Evolutionary conservation across 2,888 invertebrate species (phyloP), one percentile per base, ranked within the genome.

Genomic region (Creontiades dilutus): DNA sequence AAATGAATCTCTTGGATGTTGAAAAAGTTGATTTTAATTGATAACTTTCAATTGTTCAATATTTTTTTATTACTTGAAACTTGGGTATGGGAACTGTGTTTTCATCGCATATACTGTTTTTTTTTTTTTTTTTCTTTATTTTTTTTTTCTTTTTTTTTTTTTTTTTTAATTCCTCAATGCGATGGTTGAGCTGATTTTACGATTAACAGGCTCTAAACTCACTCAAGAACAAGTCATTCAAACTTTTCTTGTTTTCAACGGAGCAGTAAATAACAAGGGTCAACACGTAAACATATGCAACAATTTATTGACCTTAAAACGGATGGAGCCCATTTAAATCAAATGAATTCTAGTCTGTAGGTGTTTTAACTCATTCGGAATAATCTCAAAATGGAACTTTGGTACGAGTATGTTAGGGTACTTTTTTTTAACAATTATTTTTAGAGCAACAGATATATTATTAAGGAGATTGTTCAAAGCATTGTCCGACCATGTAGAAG

Each of bases 1-100:
- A 46, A 37, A 80, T n/a, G 48, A 80, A 80, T 19, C 80, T 46
- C 14, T 75, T 80, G 9, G 46, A 46, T 75, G 37, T 7, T 80
- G 9, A 19, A 0, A 23, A 0, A 23, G 27, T 68, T 68, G 27
- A 68, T 68, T 68, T 23, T 19, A 19, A 23, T 23, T 3, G 2
- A 23, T n/a, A 57, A 16, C n/a, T 57, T 57, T 11, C 52, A 52
- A 11, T 61, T 61, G 14, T 61, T 61, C n/a, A 19, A 9, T 19
- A 52, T 14, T 14, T 52, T 2, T 52, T 11, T 2, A 52, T 12
- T 52, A 1, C 16, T 52, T 14, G 16, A 13, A 13, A 48, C 13
- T 48, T 13, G 48, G 52, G 52, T 52, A 52, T 16, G 16, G 52
- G 52, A 52, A 52, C 52, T 52, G 52, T 52, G 16, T 37, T 2